Conservation (phyloP, 2,797 vertebrate species). For the Cryptoblepharus egeriae region DNA sequence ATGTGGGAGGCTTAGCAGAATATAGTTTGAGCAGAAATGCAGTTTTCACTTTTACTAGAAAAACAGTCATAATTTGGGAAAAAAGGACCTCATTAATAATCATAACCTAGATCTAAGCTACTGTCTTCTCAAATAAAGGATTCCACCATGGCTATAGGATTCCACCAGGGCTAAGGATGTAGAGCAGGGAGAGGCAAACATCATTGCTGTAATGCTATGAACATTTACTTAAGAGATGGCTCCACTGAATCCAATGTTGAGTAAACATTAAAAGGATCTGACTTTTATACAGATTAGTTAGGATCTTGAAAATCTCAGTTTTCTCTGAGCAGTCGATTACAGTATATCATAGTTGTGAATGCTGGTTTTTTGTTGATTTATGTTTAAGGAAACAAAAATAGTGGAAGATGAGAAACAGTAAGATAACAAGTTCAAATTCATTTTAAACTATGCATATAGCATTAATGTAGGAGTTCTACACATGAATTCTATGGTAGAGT, state of each 20-base stretch:
- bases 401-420: no score
- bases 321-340: background rate
- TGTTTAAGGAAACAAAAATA: background rate
- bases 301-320: background rate
- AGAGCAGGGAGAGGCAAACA: slow-evolving; percentile 6
- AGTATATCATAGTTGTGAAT: background rate
- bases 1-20: slow-evolving; percentile 66
- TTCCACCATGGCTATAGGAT: background rate
- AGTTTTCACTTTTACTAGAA: slow-evolving; percentile 70
- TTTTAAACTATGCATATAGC: no score
- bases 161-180: background rate
- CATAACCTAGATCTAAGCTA: slow-evolving; percentile 66
- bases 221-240: background rate
- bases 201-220: background rate
- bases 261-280: no score
- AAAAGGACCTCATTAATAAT: slow-evolving; percentile 69
- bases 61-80: slow-evolving; percentile 67
- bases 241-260: no score
- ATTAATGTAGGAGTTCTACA: background rate
- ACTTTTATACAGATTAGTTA: background rate
- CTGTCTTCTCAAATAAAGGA: slow-evolving; percentile 52
- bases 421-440: no score
- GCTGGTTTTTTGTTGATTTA: background rate
- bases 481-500: no score
- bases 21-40: slow-evolving; percentile 68